These are phyloP conservation scores for Trinorchestia longiramus DNA, from an alignment of 1,140 invertebrate genomes.

Conservation along the genomic window DNA sequence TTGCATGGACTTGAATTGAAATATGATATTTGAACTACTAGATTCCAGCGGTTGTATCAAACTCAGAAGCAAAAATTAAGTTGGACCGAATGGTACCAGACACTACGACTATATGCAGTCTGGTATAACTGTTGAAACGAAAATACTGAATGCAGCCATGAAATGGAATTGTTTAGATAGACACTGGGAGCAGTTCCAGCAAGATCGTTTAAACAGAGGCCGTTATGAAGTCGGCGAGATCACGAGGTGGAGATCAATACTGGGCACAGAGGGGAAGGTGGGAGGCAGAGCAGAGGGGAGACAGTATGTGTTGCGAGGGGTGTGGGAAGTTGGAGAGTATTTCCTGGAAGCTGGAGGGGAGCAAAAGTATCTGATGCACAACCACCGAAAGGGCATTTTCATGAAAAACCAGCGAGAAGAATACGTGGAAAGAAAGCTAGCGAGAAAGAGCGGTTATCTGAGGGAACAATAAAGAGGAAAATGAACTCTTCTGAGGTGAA, in stretches of 20 bases:
- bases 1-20: neutral
- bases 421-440: neutral
- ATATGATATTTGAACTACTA: neutral
- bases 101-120: neutral
- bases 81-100: neutral
- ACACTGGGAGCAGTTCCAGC: neutral
- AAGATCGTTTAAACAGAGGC: neutral
- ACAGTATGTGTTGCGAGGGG: neutral
- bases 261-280: neutral
- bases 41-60: neutral
- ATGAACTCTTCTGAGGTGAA: neutral
- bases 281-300: neutral
- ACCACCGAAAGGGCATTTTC: neutral
- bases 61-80: neutral
- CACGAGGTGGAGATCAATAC: neutral
- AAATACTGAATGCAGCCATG: neutral
- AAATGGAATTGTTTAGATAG: neutral
- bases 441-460: neutral
- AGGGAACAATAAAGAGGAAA: neutral
- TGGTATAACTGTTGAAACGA: neutral
- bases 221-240: constrained; percentile 6
- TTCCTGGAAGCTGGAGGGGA: neutral
- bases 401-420: neutral
- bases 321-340: neutral
- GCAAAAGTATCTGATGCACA: neutral